Evolutionary conservation across 1,140 invertebrate genomes (phyloP).

Genomic region (Nasonia giraulti): DNA sequence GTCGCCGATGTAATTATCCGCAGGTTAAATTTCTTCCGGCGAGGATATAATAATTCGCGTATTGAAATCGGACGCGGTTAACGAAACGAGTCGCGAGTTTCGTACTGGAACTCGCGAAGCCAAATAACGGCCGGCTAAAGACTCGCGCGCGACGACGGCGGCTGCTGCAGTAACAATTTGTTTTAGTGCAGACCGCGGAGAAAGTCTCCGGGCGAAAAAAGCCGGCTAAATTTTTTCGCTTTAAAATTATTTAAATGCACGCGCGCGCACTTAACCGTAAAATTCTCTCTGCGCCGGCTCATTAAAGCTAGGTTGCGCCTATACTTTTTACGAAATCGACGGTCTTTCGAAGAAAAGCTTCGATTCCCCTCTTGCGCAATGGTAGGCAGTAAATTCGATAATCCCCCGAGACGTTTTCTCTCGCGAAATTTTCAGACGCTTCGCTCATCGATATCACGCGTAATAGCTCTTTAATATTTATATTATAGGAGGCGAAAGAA

Average conservation of each 20-base stretch:
- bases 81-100: too few species aligned
- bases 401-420: too few species aligned
- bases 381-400: not conserved
- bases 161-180: conserved; percentile 26
- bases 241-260: conserved; percentile 40
- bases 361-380: not conserved
- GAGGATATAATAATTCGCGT: not conserved
- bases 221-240: conserved; percentile 14
- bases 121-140: not conserved
- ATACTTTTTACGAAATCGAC: not conserved
- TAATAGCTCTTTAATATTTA: too few species aligned
- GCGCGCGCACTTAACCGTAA: not conserved
- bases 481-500: too few species aligned
- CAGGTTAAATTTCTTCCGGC: not conserved
- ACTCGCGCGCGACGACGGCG: too few species aligned
- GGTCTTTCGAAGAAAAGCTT: not conserved
- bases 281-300: not conserved
- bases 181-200: conserved; percentile 10
- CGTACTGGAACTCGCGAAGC: too few species aligned
- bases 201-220: conserved; percentile 20
- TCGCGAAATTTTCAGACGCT: too few species aligned
- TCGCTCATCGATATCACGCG: too few species aligned
- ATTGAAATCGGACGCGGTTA: not conserved
- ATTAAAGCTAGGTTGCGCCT: not conserved
- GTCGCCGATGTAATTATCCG: too few species aligned